Base-by-base conservation (phyloP, 2,113 vertebrate species). In the Phaetusa simplex region DNA sequence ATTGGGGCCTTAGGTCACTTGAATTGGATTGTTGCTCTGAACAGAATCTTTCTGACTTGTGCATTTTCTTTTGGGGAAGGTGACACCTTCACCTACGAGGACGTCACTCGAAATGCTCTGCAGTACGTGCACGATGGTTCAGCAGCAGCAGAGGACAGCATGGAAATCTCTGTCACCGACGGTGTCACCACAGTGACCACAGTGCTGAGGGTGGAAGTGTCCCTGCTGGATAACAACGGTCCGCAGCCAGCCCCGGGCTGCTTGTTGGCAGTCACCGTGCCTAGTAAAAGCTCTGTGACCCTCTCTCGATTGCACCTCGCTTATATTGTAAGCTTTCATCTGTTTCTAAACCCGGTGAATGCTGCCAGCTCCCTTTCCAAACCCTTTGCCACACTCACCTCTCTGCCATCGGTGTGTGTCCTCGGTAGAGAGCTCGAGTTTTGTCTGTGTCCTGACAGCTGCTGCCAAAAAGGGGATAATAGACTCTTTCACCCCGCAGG, bases 91-190 rank as follows among this genome's bases (percentile, higher is more conserved):
- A 99, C 98, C 18, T 99, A 99, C 30, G 98, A 98, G 59, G 99
- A 99, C 27, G 52, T 99, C 79, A 98, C 98, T 79, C 98, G 97
- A 30, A 99, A 98, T 3, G 91, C 97, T 7, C 97, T 99, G 69
- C 98, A 98, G 36, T 99, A 99, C 29, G 94, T 98, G 8, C 99
- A 99, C 0, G 97, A 98, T 2, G 99, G 99, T 14, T 98, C 98
- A 6, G 92, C 97, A 22, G 86, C 94, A 8, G 96, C 86, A 43
- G 98, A 99, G n/a, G 99, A 99, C 97, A 95, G 97, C 95, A 97
- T 99, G 98, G 98, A 98, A 43, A 97, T 99, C 97, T 98, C 99
- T 2, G 99, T 99, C 52, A 99, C 99, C 2, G 99, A 99, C 0
- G 99, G 99, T 4, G 92, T 98, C 69, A 98, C 98, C 30, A 98